Base-by-base conservation (phyloP, 1,140 invertebrate genomes). In the Drosophila santomea region DNA sequence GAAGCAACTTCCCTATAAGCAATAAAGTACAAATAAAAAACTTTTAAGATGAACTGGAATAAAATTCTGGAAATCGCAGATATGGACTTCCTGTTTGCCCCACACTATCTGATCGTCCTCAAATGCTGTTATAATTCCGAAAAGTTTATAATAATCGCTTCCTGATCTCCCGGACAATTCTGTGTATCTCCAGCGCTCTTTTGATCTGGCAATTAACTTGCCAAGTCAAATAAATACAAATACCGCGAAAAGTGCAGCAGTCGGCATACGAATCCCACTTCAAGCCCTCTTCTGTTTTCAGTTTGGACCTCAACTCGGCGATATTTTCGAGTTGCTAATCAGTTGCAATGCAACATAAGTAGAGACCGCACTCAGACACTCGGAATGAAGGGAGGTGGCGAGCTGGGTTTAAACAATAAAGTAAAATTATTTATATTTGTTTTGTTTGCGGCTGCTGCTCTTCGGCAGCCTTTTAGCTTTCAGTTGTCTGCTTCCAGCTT, bases 401-500 rank as follows among this genome's bases (percentile, higher is more conserved):
- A 44, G 48, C 39, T 1, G 63, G 57, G 43, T 39, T 81, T 83
- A 72, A 88, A 83, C 83, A 86, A 88, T 86, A 86, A 86, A 86
- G 71, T 88, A 80, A 71, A 79, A 86, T 88, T 86, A 86, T 88
- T 89, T 88, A 86, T 86, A 82, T 73, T 88, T 71, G 41, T 61
- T 79, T 58, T 23, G 59, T 55, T 61, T 64, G 57, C 39, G 38
- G 55, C 38, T 32, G 38, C 12, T 41, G 38, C n/a, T 61, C 57
- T 4, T 25, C 23, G 23, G 23, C 23, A 25, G 23, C 23, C 23
- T 25, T 25, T 25, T 25, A 5, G 25, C 67, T 20, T 20, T 20
- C 20, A 20, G 20, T 17, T 17, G 17, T 17, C 17, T 17, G 17
- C 23, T 3, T 25, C 4, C 4, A 5, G 25, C 67, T 71, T 69